Base-by-base conservation (phyloP, 2,113 vertebrate genomes). In the Scophthalmus maximus region DNA sequence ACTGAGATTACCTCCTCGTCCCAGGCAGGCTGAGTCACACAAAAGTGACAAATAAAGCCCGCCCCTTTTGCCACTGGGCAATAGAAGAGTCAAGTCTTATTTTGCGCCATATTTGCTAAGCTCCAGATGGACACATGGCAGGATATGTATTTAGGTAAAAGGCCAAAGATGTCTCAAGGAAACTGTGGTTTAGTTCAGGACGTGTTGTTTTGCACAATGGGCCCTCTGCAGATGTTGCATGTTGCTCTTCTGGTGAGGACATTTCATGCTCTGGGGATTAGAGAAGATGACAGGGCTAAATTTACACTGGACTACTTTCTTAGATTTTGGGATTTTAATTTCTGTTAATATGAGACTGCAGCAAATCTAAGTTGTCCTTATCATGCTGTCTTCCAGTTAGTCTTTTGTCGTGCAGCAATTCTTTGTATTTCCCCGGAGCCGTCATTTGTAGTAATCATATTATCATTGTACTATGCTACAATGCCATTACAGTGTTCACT, bases 161-260 rank as follows among this genome's bases (percentile, higher is more conserved):
- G 87, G 86, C 73, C 47, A 78, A 79, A 76, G 61, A 70, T 46
- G 38, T 84, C 65, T 92, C 89, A n/a, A 85, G 58, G 90, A 92
- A 92, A 82, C 66, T 88, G 60, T 83, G 81, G 61, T 78, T 80
- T 69, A 83, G 83, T 87, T 88, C 76, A 85, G 15, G 22, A 26
- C 57, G 34, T 76, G 44, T 81, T 74, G 49, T 44, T 64, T 52
- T 61, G 23, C 61, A 55, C 55, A 60, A 27, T 79, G 71, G 65
- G 82, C 72, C 84, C 77, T 91, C 83, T 86, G 69, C 66, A 87
- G 55, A 89, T 84, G 78, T 73, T 83, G 73, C 81, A 69, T 81
- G 34, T 68, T 73, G 11, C 29, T 53, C 14, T 15, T 29, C 34
- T 50, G 52, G 36, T 52, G 64, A 79, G 67, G 60, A 85, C 40